Base-by-base conservation (phyloP, 2,113 vertebrate genomes). In the Mustela nigripes region DNA sequence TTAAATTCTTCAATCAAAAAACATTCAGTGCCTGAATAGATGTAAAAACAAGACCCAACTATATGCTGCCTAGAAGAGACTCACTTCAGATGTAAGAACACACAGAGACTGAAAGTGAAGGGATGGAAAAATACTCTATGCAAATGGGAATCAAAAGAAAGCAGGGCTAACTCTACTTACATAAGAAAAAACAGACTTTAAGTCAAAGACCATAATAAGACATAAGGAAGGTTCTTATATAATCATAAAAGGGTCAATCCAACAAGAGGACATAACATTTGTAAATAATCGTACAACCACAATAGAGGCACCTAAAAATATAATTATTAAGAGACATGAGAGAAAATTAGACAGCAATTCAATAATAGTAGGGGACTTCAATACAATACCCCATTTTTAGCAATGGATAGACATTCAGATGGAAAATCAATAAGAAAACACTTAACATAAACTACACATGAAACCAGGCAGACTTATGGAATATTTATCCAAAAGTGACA, bases 121-220 rank as follows among this genome's bases (percentile, higher is more conserved):
- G 69, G 26, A 31, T 74, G 36, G 50, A 31, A 74, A 74, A 88
- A 69, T n/a, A 69, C 67, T 74, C 50, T 26, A 89, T 74, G 50
- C 63, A 89, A 89, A 62, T 76, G 56, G 39, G 62, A 74, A 62
- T 76, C 87, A 62, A 89, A 89, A 89, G 53, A 89, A 74, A 89
- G 69, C 26, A 89, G 3, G 53, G 21, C 1, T 62, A 89, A 31
- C 56, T 78, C 62, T 45, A 76, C 28, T 89, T 60, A 33, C 31
- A 33, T 67, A 33, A 42, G 56, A 74, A 26, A 74, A 71, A 89
- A 74, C 19, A 73, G n/a, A 74, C 36, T 89, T 89, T 36, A 78
- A 50, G 9, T 42, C 58, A 78, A 90, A 78, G 21, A 76, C 28
- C 63, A 9, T 48, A 78, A 89, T 26, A 90, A 78, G 56, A 78